These are phyloP conservation scores for Drosophila monieri DNA, from an alignment of 2,888 invertebrate genomes.

Conservation along the genomic window DNA sequence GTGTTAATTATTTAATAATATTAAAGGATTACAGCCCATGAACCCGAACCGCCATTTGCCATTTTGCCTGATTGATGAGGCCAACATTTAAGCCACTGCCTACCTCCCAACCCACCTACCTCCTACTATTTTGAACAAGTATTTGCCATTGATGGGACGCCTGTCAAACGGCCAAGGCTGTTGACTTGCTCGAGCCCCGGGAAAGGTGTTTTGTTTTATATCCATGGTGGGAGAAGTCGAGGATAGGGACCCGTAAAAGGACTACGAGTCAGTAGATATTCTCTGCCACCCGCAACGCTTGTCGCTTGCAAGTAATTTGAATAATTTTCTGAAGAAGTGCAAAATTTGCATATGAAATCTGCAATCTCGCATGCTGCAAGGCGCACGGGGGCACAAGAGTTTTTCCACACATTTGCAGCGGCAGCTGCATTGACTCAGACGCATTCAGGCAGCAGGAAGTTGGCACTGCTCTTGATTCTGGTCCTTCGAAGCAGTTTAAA, in stretches of 20 bases:
- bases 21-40: conserved; percentile 67
- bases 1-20: conserved; percentile 77
- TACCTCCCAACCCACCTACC: background rate
- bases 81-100: conserved; percentile 21
- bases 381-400: conserved; percentile 26
- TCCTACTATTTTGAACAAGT: no score
- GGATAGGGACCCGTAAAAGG: conserved; percentile 3
- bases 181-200: conserved; percentile 33
- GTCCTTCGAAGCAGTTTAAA: conserved; percentile 20
- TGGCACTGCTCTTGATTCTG: conserved; percentile 37
- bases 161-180: conserved; percentile 47
- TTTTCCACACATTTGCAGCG: conserved; percentile 48
- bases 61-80: conserved; percentile 43
- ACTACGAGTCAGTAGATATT: background rate
- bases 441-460: conserved; percentile 47
- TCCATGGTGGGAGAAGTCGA: background rate
- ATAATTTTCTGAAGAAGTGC: conserved; percentile 73
- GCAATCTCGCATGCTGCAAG: conserved; percentile 54
- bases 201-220: conserved; percentile 39
- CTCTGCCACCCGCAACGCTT: conserved; percentile 23
- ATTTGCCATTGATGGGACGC: conserved; percentile 44
- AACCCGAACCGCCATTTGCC: conserved; percentile 30
- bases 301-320: conserved; percentile 64
- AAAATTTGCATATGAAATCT: conserved; percentile 76
- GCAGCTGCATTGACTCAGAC: conserved; percentile 42